Evolutionary conservation across 2,797 vertebrate genomes (phyloP).

Genomic region (Alectoris magna): DNA sequence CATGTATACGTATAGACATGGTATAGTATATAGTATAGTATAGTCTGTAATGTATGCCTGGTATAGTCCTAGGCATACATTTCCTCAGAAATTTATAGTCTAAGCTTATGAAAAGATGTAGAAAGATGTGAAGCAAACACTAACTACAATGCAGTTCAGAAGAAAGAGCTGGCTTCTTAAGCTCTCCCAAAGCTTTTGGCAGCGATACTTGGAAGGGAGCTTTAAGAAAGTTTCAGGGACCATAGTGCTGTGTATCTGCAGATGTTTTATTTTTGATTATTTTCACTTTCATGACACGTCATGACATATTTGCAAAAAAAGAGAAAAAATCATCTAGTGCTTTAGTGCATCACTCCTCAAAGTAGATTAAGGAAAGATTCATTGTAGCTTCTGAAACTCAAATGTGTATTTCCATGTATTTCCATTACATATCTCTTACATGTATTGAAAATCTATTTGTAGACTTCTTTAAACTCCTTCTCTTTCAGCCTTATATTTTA

Average conservation of each 20-base stretch:
- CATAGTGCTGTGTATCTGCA: background rate
- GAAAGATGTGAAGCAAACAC: background rate
- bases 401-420: background rate
- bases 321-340: background rate
- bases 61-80: too few species aligned
- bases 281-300: background rate
- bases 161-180: background rate
- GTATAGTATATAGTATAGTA: too few species aligned
- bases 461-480: background rate
- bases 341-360: background rate
- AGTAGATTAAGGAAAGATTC: background rate
- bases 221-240: background rate
- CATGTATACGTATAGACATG: too few species aligned
- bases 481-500: background rate
- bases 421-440: too few species aligned
- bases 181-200: background rate
- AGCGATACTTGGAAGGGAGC: background rate
- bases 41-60: too few species aligned
- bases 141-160: background rate
- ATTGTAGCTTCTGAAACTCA: background rate
- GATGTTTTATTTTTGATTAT: background rate
- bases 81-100: background rate
- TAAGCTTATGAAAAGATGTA: background rate
- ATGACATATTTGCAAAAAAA: background rate
- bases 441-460: background rate